Percentiles rank a stretch among this genome's conserved stretches.
Evolutionary conservation across 2,888 invertebrate genomes (phyloP).

Genomic region (Drosophila mayaguana): DNA sequence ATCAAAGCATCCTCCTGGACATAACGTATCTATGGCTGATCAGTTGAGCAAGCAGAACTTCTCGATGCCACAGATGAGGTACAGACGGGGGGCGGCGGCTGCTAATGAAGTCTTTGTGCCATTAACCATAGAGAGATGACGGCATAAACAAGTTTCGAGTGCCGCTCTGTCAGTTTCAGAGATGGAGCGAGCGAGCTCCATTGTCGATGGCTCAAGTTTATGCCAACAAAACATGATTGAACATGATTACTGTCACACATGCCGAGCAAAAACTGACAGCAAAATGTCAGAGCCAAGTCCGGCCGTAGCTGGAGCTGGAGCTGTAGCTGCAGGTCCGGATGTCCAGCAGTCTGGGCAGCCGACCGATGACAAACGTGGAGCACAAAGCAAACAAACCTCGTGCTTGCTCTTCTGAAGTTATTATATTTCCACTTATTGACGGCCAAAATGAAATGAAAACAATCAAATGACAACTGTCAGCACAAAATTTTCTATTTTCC

Average conservation of each 20-base stretch:
- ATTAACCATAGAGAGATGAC: slow-evolving; percentile 47
- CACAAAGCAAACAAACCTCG: slow-evolving; percentile 44
- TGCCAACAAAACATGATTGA: slow-evolving; percentile 63
- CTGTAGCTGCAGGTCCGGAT: background rate
- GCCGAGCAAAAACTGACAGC: slow-evolving; percentile 47
- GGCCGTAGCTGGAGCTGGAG: slow-evolving; percentile 11
- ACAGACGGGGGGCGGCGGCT: background rate
- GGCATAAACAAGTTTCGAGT: slow-evolving; percentile 44
- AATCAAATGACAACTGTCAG: slow-evolving; percentile 77
- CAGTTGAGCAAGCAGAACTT: slow-evolving; percentile 44
- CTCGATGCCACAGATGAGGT: background rate
- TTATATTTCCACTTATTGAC: slow-evolving; percentile 74
- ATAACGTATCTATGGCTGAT: slow-evolving; percentile 18
- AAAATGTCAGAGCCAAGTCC: slow-evolving; percentile 36
- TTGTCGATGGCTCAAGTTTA: slow-evolving; percentile 42
- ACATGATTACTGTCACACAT: slow-evolving; percentile 64
- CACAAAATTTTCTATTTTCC: slow-evolving; percentile 38
- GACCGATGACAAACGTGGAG: slow-evolving; percentile 23
- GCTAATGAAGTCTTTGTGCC: slow-evolving; percentile 58
- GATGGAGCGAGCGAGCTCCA: slow-evolving; percentile 10
- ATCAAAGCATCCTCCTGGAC: background rate
- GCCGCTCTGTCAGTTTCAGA: slow-evolving; percentile 33
- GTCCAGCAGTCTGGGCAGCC: slow-evolving; percentile 2
- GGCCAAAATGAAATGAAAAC: slow-evolving; percentile 74
- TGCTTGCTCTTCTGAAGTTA: slow-evolving; percentile 51